Base-by-base conservation (phyloP, 1,140 invertebrate species). In the Drosophila pachea region DNA sequence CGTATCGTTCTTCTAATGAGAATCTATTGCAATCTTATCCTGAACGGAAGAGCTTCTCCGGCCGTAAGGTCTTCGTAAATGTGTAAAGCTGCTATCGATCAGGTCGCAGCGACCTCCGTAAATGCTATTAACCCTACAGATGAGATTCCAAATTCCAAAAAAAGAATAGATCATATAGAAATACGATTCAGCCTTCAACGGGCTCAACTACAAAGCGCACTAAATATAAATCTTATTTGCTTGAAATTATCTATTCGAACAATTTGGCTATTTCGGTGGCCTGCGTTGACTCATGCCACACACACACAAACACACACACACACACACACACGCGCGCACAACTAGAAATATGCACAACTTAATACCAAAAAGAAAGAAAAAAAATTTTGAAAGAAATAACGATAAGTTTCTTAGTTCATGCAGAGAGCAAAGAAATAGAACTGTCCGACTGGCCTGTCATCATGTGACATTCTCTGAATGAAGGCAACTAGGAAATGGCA, bases 381-480 rank as follows among this genome's bases (percentile, higher is more conserved):
- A 47, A 52, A 58, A 22, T 62, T 63, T 70, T 72, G 71, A 59
- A 29, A 42, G 50, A 49, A 70, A 76, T 11, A 48, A 55, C 22
- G 22, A 22, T 22, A 22, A 22, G 22, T 22, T 22, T 22, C 22
- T 22, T 22, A 22, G 22, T 22, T 22, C 22, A 22, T 22, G 22
- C 22, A 70, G 50, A 38, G 29, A 55, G 33, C 11, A 33, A 50
- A 55, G 12, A 61, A 38, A 59, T 43, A 64, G 74, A 81, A 55
- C 66, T 83, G 78, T 78, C 79, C 40, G 6, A 6, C 40, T 43
- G 31, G 74, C 74, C 65, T 82, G 78, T 82, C 78, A 82, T 78
- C 78, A 82, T 82, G 78, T 82, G 78, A 82, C 78, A 82, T 69
- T 64, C 38, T 69, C 16, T 48, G 67, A 73, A 83, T 55, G 73